Conservation (phyloP, 2,888 invertebrate genomes). For the Volucella zonaria region DNA sequence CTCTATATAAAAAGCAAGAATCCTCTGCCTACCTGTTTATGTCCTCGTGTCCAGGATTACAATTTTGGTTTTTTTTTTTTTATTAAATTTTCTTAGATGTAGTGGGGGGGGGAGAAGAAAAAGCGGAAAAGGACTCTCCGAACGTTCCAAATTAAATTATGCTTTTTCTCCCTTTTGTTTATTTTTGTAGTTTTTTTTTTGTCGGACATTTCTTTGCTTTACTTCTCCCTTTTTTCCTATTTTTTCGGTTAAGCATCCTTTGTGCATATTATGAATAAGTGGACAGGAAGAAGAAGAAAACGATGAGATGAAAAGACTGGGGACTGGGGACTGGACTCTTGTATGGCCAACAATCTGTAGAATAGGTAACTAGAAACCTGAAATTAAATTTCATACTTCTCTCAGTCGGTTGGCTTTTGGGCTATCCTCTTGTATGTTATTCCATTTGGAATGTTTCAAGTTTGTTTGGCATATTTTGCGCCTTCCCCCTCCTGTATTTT, state of each 20-base stretch:
- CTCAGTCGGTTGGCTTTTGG: not conserved
- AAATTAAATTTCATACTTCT: slow-evolving; percentile 69
- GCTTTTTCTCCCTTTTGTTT: not conserved
- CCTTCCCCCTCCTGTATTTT: not conserved
- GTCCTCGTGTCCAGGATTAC: slow-evolving; percentile 56
- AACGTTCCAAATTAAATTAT: slow-evolving; percentile 64
- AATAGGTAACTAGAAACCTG: slow-evolving; percentile 59
- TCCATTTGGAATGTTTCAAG: slow-evolving; percentile 51
- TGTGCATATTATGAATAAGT: slow-evolving; percentile 49
- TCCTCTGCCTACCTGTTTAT: slow-evolving; percentile 49
- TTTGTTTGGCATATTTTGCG: slow-evolving; percentile 37
- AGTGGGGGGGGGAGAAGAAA: too few relatives aligned
- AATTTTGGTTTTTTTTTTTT: slow-evolving; percentile 43
- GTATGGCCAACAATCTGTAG: slow-evolving; percentile 37
- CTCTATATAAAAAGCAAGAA: not conserved
- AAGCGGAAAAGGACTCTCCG: slow-evolving; percentile 46
- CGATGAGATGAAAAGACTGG: slow-evolving; percentile 8
- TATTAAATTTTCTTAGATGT: slow-evolving; percentile 30
- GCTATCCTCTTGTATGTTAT: slow-evolving; percentile 33
- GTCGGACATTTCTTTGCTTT: slow-evolving; percentile 21
- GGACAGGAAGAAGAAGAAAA: too few relatives aligned
- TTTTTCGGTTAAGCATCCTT: slow-evolving; percentile 2
- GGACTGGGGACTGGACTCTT: not conserved
- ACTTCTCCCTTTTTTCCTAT: not conserved
- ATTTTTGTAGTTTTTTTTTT: slow-evolving; percentile 7